Percentiles rank a stretch among this genome's conserved stretches.
Conservation (phyloP, 2,888 invertebrate species). For the Euzetes globulus region DNA sequence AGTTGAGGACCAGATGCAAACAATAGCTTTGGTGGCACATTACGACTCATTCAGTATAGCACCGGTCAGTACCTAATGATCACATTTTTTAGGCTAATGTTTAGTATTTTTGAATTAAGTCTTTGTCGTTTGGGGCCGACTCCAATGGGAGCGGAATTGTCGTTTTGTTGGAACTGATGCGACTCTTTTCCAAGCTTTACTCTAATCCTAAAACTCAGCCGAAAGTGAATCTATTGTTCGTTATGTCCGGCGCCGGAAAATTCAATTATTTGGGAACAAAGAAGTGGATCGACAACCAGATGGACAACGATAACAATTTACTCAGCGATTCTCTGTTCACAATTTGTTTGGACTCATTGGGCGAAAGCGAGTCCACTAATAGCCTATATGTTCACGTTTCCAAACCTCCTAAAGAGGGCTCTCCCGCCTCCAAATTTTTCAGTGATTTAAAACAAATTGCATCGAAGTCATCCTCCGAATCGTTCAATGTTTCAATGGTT, state of each 20-base stretch:
- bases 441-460: slow-evolving; percentile 44
- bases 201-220: slow-evolving; percentile 59
- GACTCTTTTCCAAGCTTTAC: slow-evolving; percentile 80
- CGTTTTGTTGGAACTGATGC: slow-evolving; percentile 73
- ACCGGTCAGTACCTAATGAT: slow-evolving; percentile 61
- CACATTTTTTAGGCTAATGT: background rate
- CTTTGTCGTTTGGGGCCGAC: slow-evolving; percentile 77
- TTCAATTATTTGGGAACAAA: slow-evolving; percentile 90
- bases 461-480: background rate
- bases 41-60: slow-evolving; percentile 83
- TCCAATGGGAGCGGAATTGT: slow-evolving; percentile 87
- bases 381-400: slow-evolving; percentile 83
- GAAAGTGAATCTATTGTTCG: slow-evolving; percentile 63
- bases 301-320: slow-evolving; percentile 59
- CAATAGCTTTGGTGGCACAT: slow-evolving; percentile 83
- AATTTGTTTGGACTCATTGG: slow-evolving; percentile 69
- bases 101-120: slow-evolving; percentile 52
- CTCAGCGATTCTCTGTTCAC: slow-evolving; percentile 77
- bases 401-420: slow-evolving; percentile 81
- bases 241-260: slow-evolving; percentile 82
- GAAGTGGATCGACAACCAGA: slow-evolving; percentile 88
- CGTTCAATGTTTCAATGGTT: slow-evolving; percentile 56
- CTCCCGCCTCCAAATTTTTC: slow-evolving; percentile 56
- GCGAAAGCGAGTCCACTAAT: slow-evolving; percentile 54
- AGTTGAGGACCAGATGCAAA: slow-evolving; percentile 64